phyloP scores from a whole-genome alignment of 2,113 vertebrate genomes.

The Ammodytes dubius region DNA sequence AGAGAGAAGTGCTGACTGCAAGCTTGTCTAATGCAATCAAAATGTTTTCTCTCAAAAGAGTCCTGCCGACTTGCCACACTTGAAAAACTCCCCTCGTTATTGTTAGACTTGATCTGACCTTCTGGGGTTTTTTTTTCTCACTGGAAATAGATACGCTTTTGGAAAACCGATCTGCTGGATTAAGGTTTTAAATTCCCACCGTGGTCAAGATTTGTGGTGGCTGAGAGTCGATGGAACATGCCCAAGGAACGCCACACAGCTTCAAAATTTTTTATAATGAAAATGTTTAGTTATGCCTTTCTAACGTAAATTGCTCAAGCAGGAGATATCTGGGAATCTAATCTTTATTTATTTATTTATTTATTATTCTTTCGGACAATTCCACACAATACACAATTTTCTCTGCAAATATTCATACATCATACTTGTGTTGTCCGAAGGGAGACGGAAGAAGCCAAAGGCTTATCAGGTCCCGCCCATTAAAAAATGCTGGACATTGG shows the following conservation, averaged over 20 bases:
- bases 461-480: too few species aligned
- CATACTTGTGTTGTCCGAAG: too few species aligned
- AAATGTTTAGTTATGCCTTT: not conserved
- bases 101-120: conserved; percentile 32
- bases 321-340: not conserved
- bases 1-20: conserved; percentile 43
- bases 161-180: conserved; percentile 13
- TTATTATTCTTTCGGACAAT: too few species aligned
- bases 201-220: not conserved
- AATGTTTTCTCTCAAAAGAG: conserved; percentile 49
- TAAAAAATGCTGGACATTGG: not conserved
- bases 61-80: conserved; percentile 42
- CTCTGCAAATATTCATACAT: too few species aligned
- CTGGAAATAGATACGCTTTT: conserved; percentile 46
- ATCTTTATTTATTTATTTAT: too few species aligned
- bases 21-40: conserved; percentile 51
- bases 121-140: conserved; percentile 10
- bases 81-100: conserved; percentile 45
- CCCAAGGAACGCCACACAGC: not conserved
- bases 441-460: too few species aligned
- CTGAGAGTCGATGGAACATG: not conserved
- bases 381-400: too few species aligned
- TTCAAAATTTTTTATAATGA: not conserved
- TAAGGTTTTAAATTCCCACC: conserved; percentile 21
- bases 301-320: not conserved